Evolutionary conservation across 53 echinoderm and acorn worm species (phyloP).

Genomic region (Pentamera pediparva): DNA sequence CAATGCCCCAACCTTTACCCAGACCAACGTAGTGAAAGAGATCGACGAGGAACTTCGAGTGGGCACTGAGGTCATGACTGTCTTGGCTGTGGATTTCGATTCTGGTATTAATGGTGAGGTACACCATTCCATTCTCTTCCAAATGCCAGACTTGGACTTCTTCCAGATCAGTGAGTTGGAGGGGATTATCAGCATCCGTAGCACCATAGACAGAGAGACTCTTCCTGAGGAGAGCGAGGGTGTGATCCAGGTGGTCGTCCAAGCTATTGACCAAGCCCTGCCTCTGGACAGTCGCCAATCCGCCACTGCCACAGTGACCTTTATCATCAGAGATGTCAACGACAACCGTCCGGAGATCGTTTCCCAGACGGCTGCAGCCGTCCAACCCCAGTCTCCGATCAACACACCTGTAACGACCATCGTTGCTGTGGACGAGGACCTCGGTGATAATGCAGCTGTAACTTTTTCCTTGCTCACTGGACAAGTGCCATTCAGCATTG

Average conservation of each 20-base stretch:
- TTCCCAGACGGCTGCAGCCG: constrained; percentile 64
- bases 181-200: constrained; percentile 54
- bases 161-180: constrained; percentile 58
- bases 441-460: constrained; percentile 70
- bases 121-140: constrained; percentile 57
- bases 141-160: constrained; percentile 63
- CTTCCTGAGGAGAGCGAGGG: constrained; percentile 43
- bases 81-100: constrained; percentile 79
- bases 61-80: constrained; percentile 50
- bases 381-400: constrained; percentile 31
- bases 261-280: constrained; percentile 80
- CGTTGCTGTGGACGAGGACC: constrained; percentile 66
- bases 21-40: constrained; percentile 55
- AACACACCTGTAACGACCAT: constrained; percentile 55
- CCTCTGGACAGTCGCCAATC: constrained; percentile 67
- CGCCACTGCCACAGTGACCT: constrained; percentile 62
- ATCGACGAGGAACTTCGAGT: constrained; percentile 61
- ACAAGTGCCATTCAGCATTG: constrained; percentile 60
- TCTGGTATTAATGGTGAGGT: constrained; percentile 86
- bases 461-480: constrained; percentile 47
- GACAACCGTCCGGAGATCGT: constrained; percentile 78
- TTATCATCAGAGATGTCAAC: constrained; percentile 78
- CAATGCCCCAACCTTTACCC: constrained; percentile 74
- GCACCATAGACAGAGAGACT: constrained; percentile 66
- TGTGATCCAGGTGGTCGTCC: constrained; percentile 53